Conservation (phyloP, 1,140 invertebrate genomes). For the Drosophila parvula region DNA sequence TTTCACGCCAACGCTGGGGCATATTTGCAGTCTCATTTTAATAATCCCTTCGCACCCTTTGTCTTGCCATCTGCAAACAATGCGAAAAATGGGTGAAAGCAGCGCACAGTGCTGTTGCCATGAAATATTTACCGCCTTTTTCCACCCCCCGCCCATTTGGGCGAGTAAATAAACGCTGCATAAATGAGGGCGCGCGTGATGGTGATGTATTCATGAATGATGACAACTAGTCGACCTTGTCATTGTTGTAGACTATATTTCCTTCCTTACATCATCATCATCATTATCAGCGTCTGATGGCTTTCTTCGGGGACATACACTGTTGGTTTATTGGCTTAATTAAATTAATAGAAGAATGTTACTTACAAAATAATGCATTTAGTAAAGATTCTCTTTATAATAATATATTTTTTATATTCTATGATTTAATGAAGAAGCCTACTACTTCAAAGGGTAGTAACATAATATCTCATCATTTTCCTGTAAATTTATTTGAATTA, state of each 20-base stretch:
- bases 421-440: background rate
- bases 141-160: slow-evolving; percentile 7
- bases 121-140: slow-evolving; percentile 51
- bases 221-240: slow-evolving; percentile 51
- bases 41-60: slow-evolving; percentile 37
- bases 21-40: slow-evolving; percentile 56
- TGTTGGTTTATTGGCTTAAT: background rate
- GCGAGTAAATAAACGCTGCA: slow-evolving; percentile 58
- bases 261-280: slow-evolving; percentile 3
- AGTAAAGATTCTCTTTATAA: no score
- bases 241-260: slow-evolving; percentile 28
- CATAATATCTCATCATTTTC: background rate
- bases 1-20: slow-evolving; percentile 43
- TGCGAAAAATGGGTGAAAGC: slow-evolving; percentile 28
- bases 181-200: slow-evolving; percentile 58
- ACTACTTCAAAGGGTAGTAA: background rate
- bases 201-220: slow-evolving; percentile 53
- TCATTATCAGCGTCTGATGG: no score
- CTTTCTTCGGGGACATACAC: background rate
- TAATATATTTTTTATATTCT: background rate
- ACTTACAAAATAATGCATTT: no score
- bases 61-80: slow-evolving; percentile 33
- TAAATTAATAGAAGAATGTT: background rate
- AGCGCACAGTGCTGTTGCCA: slow-evolving; percentile 36
- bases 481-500: background rate